These are phyloP conservation scores for Scaptodrosophila lebanonensis DNA, from an alignment of 1,140 invertebrate genomes.

Conservation along the genomic window DNA sequence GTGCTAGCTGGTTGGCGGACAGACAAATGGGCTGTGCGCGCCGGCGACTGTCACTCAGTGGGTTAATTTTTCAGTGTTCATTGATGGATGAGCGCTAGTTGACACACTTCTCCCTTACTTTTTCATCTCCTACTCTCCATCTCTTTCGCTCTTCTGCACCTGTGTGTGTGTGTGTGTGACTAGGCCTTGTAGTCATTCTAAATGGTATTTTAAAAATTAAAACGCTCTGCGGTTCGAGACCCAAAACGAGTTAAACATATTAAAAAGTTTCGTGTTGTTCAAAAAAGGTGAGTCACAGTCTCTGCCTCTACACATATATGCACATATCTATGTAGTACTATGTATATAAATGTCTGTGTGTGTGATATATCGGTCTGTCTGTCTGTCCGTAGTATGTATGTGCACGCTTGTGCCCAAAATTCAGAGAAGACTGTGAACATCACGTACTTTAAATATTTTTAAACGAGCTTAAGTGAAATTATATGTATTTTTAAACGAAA, in stretches of 20 bases:
- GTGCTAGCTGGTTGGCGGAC: too few species aligned
- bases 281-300: constrained; percentile 36
- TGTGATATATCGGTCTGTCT: too few species aligned
- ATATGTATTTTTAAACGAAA: constrained; percentile 36
- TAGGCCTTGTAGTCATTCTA: constrained; percentile 7
- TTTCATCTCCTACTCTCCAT: neutral
- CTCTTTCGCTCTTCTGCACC: neutral
- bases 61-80: constrained; percentile 72
- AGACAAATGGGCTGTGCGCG: neutral
- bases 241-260: constrained; percentile 69
- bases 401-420: constrained; percentile 27
- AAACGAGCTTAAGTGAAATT: constrained; percentile 66
- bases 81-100: constrained; percentile 68
- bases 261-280: constrained; percentile 63
- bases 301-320: neutral
- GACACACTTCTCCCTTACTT: constrained; percentile 24
- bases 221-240: constrained; percentile 26
- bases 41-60: constrained; percentile 60
- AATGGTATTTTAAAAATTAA: constrained; percentile 45
- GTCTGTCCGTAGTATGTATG: neutral
- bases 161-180: neutral
- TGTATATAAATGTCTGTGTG: too few species aligned
- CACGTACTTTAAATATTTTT: constrained; percentile 74
- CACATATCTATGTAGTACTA: too few species aligned
- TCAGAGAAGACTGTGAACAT: constrained; percentile 57